These are phyloP conservation scores for Lytechinus pictus DNA, from an alignment of 35 echinoderm and acorn worm species.

Conservation along the genomic window DNA sequence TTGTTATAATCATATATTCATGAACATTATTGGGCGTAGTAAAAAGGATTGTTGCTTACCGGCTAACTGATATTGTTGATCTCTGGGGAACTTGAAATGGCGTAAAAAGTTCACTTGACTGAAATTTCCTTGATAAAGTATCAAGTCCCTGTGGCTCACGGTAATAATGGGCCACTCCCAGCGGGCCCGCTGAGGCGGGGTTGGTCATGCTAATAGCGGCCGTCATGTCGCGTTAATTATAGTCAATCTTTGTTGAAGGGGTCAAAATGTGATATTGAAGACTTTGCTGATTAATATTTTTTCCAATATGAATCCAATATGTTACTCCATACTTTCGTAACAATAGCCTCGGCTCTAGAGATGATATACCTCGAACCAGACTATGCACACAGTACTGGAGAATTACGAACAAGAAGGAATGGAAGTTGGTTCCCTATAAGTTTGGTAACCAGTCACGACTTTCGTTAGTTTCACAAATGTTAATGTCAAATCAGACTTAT, in stretches of 20 bases:
- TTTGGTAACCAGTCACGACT: background rate
- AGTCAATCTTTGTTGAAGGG: background rate
- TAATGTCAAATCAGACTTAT: background rate
- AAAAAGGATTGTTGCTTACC: slow-evolving; percentile 58
- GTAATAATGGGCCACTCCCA: slow-evolving; percentile 87
- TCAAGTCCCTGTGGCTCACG: slow-evolving; percentile 85
- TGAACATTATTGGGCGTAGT: no score
- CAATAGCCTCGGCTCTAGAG: background rate
- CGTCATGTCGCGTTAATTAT: slow-evolving; percentile 57
- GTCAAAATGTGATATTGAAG: background rate
- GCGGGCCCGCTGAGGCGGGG: slow-evolving; percentile 46
- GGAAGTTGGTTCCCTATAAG: background rate
- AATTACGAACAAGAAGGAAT: background rate
- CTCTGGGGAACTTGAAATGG: slow-evolving; percentile 92
- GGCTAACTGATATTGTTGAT: slow-evolving; percentile 82
- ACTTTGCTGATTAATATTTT: background rate
- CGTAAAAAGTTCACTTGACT: slow-evolving; percentile 97
- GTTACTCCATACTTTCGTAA: background rate
- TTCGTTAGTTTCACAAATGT: background rate
- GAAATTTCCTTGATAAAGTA: slow-evolving; percentile 88
- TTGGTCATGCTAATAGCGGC: slow-evolving; percentile 50
- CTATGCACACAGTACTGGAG: background rate
- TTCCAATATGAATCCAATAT: background rate
- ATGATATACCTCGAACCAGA: slow-evolving; percentile 29
- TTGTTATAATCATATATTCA: no score